These are phyloP conservation scores for Salvelinus alpinus DNA, from an alignment of 2,113 vertebrate species.

Conservation along the genomic window DNA sequence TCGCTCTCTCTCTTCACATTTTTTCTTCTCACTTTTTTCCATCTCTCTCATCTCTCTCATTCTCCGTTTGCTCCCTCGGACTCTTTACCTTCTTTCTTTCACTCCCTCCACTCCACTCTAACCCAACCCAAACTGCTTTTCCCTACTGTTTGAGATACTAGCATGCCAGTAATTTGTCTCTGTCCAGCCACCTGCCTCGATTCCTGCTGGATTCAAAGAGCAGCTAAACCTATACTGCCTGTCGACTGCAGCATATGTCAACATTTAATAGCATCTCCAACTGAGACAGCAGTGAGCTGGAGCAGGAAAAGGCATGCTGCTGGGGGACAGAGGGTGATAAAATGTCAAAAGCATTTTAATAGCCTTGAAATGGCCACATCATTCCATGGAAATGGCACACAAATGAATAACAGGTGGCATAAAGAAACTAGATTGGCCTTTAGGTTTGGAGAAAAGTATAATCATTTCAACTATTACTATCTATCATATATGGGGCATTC, in stretches of 20 bases:
- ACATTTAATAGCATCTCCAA: slow-evolving; percentile 45
- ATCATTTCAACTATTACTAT: neutral
- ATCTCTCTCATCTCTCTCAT: neutral
- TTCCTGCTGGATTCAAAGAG: slow-evolving; percentile 56
- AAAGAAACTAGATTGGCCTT: slow-evolving; percentile 7
- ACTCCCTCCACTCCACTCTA: slow-evolving; percentile 25
- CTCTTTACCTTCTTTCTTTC: neutral
- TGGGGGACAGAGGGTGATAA: slow-evolving; percentile 16
- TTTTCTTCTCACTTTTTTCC: neutral
- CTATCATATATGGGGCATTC: slow-evolving; percentile 12
- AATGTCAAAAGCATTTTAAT: slow-evolving; percentile 24
- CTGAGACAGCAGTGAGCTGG: slow-evolving; percentile 15
- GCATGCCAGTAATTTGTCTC: slow-evolving; percentile 56
- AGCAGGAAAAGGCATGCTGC: neutral
- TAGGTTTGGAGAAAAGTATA: neutral
- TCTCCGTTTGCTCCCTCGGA: neutral
- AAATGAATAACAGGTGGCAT: slow-evolving; percentile 9
- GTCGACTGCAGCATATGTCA: slow-evolving; percentile 46
- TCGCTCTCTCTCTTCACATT: neutral
- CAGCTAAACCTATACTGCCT: slow-evolving; percentile 44
- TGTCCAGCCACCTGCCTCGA: slow-evolving; percentile 54
- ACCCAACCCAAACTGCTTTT: slow-evolving; percentile 43
- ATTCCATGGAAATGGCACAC: slow-evolving; percentile 19
- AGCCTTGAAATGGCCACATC: slow-evolving; percentile 24
- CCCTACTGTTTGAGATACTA: slow-evolving; percentile 46